A percentile compares a stretch with the other conserved stretches of the same genome.
Conservation (phyloP, 2,888 invertebrate genomes). For the Netelia inedita region DNA sequence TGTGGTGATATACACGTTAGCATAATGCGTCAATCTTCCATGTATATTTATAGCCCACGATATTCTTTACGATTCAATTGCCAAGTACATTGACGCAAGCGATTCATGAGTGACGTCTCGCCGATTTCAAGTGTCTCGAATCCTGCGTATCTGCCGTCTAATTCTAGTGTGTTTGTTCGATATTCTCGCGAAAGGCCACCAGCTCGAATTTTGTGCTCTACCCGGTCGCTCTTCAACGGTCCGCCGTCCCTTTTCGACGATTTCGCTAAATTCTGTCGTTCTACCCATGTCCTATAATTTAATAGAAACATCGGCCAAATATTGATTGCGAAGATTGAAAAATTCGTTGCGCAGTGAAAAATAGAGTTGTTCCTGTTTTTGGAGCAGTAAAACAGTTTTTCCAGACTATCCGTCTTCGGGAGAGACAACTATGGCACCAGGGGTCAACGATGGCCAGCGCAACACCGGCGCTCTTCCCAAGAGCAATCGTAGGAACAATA, state of each 20-base stretch:
- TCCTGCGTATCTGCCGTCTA: neutral
- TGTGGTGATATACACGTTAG: conserved; percentile 53
- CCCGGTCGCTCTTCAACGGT: neutral
- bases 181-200: conserved; percentile 50
- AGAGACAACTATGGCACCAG: conserved; percentile 77
- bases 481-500: conserved; percentile 80
- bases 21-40: conserved; percentile 77
- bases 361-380: too few relatives aligned
- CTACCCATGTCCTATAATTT: too few relatives aligned
- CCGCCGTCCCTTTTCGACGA: neutral
- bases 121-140: conserved; percentile 12
- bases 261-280: conserved; percentile 1
- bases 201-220: conserved; percentile 7
- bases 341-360: neutral
- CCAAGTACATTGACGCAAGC: conserved; percentile 79
- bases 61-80: conserved; percentile 72
- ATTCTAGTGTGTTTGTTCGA: conserved; percentile 34
- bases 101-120: conserved; percentile 67
- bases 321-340: neutral
- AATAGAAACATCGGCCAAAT: neutral
- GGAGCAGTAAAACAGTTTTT: neutral
- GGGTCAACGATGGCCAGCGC: conserved; percentile 79
- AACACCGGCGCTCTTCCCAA: conserved; percentile 83
- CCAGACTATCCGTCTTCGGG: neutral
- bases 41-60: conserved; percentile 76